These are phyloP conservation scores for Nudaria mundana DNA, from an alignment of 2,888 invertebrate species.

Conservation along the genomic window DNA sequence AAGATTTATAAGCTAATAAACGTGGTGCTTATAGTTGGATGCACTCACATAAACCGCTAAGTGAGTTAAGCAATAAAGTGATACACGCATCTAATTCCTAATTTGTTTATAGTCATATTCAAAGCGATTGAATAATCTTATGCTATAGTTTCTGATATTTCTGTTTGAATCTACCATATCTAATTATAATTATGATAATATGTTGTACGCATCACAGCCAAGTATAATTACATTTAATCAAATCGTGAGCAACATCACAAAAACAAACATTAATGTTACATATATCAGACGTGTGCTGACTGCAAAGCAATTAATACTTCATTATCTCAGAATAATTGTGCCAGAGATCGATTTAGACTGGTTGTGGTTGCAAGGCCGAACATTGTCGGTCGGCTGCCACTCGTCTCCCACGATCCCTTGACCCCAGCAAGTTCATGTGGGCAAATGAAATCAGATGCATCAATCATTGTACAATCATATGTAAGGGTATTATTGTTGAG, in stretches of 20 bases:
- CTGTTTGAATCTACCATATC: too few species aligned
- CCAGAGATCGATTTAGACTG: conserved; percentile 28
- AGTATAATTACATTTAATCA: conserved; percentile 2
- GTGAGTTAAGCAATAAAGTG: too few species aligned
- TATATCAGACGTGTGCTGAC: too few species aligned
- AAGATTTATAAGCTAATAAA: too few species aligned
- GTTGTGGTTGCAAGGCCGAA: conserved; percentile 36
- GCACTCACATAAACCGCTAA: too few species aligned
- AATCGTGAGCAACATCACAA: conserved; percentile 4
- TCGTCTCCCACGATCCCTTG: conserved; percentile 51
- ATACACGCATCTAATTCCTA: too few species aligned
- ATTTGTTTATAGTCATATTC: too few species aligned
- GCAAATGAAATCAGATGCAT: conserved; percentile 59
- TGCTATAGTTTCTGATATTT: too few species aligned
- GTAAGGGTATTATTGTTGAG: conserved; percentile 25
- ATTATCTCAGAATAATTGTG: conserved; percentile 27
- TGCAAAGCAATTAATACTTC: conserved; percentile 25
- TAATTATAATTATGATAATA: too few species aligned
- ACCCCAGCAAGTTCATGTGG: conserved; percentile 48
- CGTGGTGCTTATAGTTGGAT: too few species aligned
- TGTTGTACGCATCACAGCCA: not conserved
- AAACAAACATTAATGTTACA: conserved; percentile 3
- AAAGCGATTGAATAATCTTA: too few species aligned
- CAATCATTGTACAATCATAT: conserved; percentile 52
- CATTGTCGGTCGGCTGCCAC: conserved; percentile 31